These are phyloP conservation scores for Pogonomyrmex barbatus DNA, from an alignment of 1,140 invertebrate species.

Conservation along the genomic window DNA sequence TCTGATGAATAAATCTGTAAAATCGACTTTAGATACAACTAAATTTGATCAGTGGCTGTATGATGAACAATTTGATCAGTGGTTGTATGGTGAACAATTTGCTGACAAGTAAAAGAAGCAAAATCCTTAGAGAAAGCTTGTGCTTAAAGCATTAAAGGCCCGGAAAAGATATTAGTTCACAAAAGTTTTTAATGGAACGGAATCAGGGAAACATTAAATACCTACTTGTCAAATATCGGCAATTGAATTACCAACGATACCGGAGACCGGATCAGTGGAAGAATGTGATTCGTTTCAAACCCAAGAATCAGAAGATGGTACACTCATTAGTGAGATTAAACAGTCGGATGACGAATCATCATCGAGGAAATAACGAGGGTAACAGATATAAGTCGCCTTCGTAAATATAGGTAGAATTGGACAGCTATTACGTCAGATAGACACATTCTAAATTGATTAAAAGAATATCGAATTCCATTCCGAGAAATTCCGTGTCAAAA, in stretches of 20 bases:
- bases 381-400: neutral
- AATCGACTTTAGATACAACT: constrained; percentile 1
- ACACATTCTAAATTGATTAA: neutral
- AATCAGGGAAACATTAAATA: neutral
- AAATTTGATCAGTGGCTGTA: constrained; percentile 40
- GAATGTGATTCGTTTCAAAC: neutral
- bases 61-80: constrained; percentile 20
- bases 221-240: neutral
- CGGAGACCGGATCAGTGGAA: neutral
- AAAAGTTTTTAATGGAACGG: neutral
- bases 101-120: constrained; percentile 30
- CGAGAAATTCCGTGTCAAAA: neutral
- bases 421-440: neutral
- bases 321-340: neutral
- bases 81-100: constrained; percentile 28
- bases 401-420: neutral
- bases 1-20: constrained; percentile 20
- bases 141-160: neutral
- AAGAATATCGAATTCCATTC: neutral
- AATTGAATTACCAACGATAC: neutral
- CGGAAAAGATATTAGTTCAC: neutral
- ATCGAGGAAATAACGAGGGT: constrained; percentile 4
- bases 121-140: neutral
- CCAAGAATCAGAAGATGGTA: neutral
- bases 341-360: neutral